A percentile compares a stretch with the other conserved stretches of the same genome.
These are phyloP conservation scores for Spisula solida DNA, from an alignment of 2,888 invertebrate species.

Conservation along the genomic window DNA sequence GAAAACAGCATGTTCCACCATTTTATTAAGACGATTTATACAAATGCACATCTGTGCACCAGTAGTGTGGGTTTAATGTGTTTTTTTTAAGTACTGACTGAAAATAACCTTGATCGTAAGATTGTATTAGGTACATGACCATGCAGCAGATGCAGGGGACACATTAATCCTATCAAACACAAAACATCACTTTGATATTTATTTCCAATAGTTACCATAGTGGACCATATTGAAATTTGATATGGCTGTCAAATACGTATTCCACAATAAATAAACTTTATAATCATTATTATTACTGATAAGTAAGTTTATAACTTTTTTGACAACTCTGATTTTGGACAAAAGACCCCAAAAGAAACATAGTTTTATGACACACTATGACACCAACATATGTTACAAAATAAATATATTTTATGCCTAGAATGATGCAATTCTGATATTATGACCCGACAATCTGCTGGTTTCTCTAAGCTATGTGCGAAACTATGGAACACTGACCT, in stretches of 20 bases:
- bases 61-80: not conserved
- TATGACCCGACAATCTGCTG: not conserved
- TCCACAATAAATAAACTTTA: no score
- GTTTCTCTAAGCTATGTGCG: no score
- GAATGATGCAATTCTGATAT: not conserved
- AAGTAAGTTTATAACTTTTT: not conserved
- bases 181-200: no score
- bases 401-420: not conserved
- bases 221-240: no score
- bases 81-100: not conserved
- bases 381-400: not conserved
- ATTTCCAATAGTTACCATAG: no score
- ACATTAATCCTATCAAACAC: not conserved
- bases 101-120: constrained; percentile 1
- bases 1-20: constrained; percentile 4
- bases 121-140: not conserved
- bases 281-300: no score
- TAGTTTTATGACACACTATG: not conserved
- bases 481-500: no score
- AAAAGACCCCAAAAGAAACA: not conserved
- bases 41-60: constrained; percentile 22
- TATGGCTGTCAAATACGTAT: no score
- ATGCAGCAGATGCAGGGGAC: not conserved
- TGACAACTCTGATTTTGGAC: not conserved
- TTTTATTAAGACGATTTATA: not conserved